These are phyloP conservation scores for Eledone cirrhosa DNA, from an alignment of 2,888 invertebrate species.

Conservation along the genomic window DNA sequence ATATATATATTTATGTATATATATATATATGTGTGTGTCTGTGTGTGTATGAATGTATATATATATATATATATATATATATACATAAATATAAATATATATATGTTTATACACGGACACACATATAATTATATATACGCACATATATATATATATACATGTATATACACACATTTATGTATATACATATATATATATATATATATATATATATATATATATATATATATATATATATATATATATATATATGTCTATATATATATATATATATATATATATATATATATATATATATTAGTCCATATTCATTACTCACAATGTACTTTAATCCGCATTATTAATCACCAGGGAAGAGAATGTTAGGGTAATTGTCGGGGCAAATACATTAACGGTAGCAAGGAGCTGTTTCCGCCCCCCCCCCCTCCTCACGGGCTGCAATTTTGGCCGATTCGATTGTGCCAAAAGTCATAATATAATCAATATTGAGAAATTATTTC, in stretches of 20 bases:
- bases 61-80: background rate
- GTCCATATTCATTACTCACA: too few relatives aligned
- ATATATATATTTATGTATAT: too few relatives aligned
- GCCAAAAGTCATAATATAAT: background rate
- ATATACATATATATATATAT: background rate
- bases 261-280: background rate
- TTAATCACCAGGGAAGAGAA: too few relatives aligned
- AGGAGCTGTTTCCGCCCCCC: too few relatives aligned
- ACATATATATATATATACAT: background rate
- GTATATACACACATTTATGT: background rate
- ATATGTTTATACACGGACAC: background rate
- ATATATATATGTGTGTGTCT: too few relatives aligned
- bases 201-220: background rate
- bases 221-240: background rate
- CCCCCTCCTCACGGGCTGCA: too few relatives aligned
- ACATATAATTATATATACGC: background rate
- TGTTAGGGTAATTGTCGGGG: too few relatives aligned
- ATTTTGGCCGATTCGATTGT: background rate
- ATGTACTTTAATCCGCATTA: too few relatives aligned
- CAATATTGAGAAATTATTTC: too few relatives aligned
- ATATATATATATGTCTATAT: background rate
- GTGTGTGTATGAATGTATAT: background rate
- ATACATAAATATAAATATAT: background rate
- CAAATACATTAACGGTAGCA: too few relatives aligned
- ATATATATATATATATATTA: background rate